These are phyloP conservation scores for Pristis pectinata DNA, from an alignment of 2,797 vertebrate genomes.

Conservation along the genomic window DNA sequence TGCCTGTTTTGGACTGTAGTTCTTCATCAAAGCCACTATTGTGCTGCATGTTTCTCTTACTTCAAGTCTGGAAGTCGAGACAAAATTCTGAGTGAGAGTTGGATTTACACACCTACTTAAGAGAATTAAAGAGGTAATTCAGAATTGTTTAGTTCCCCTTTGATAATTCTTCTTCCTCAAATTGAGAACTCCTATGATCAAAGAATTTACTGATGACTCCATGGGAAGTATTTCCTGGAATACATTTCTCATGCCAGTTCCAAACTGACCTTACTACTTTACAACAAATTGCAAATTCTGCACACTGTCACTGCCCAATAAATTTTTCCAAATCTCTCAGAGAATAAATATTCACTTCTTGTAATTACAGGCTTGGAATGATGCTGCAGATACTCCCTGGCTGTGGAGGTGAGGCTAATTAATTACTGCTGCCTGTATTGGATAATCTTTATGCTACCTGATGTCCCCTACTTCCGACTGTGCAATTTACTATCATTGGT, in stretches of 20 bases:
- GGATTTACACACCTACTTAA: neutral
- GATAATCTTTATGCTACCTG: neutral
- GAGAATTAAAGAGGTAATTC: neutral
- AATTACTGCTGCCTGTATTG: neutral
- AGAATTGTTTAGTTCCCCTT: neutral
- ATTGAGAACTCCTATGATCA: neutral
- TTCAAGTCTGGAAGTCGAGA: neutral
- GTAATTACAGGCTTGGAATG: conserved; percentile 52
- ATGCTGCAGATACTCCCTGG: conserved; percentile 55
- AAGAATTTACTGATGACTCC: neutral
- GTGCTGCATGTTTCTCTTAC: neutral
- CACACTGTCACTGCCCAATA: neutral
- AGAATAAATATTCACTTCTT: neutral
- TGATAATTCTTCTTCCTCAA: too few species aligned
- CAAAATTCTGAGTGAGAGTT: neutral
- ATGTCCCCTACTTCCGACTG: neutral
- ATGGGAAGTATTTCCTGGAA: neutral
- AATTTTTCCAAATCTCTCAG: neutral
- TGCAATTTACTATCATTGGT: neutral
- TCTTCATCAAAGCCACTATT: neutral
- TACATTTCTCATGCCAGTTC: neutral
- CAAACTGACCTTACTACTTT: neutral
- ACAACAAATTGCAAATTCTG: neutral
- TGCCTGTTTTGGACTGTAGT: neutral
- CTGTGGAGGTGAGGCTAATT: conserved; percentile 55